Conservation (phyloP, 2,797 vertebrate species). For the Vespertilio murinus region DNA sequence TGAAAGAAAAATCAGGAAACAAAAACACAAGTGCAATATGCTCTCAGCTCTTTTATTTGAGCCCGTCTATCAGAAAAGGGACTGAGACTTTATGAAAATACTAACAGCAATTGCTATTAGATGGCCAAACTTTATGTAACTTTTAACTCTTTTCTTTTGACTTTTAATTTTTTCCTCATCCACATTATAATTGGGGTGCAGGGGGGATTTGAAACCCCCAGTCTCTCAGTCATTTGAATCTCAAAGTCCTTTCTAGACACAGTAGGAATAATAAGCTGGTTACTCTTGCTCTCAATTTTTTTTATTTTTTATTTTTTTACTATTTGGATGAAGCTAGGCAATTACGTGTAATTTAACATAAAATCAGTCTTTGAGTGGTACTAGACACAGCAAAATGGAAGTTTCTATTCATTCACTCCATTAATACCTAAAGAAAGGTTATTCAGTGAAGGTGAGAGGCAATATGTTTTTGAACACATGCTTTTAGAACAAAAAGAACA, state of each 20-base stretch:
- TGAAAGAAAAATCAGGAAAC: not conserved
- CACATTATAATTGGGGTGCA: not conserved
- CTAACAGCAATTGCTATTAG: not conserved
- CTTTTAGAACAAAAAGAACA: conserved; percentile 63
- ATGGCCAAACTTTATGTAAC: not conserved
- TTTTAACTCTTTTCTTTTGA: conserved; percentile 15
- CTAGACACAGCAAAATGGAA: conserved; percentile 59
- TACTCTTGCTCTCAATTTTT: conserved; percentile 19
- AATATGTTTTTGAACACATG: conserved; percentile 44
- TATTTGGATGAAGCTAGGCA: conserved; percentile 66
- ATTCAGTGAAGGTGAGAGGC: conserved; percentile 52
- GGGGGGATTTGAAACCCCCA: not conserved
- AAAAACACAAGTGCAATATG: not conserved
- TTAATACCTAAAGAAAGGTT: conserved; percentile 67
- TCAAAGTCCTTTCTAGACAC: not conserved
- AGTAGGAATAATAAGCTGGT: conserved; percentile 46
- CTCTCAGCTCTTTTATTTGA: not conserved
- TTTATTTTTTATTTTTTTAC: not conserved
- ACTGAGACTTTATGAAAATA: not conserved
- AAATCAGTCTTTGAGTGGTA: conserved; percentile 69
- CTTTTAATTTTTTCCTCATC: not conserved
- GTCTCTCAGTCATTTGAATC: not conserved
- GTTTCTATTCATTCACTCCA: conserved; percentile 62
- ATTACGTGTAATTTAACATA: conserved; percentile 70
- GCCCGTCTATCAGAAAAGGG: not conserved